phyloP scores from a whole-genome alignment of 2,113 vertebrate species.

The Eulacestoma nigropectus region DNA sequence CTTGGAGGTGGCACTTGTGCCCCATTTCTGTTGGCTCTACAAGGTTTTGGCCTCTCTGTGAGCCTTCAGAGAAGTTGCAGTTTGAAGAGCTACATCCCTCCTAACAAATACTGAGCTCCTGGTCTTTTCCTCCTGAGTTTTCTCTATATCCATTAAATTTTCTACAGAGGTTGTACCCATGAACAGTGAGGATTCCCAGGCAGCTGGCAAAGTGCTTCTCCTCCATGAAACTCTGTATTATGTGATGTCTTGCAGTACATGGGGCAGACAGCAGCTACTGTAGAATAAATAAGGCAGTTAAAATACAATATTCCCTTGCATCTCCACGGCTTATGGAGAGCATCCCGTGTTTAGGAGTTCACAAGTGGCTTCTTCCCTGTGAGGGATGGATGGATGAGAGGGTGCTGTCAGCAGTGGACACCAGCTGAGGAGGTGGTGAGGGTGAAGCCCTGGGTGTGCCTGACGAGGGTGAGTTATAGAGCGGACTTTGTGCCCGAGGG shows the following conservation, averaged over 20 bases:
- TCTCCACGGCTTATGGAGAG: not conserved
- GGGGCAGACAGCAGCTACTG: not conserved
- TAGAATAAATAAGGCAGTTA: not conserved
- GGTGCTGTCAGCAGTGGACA: not conserved
- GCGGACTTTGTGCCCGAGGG: not conserved
- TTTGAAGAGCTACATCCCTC: not conserved
- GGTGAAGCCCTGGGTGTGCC: not conserved
- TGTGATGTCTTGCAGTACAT: fast-evolving
- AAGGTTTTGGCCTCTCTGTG: not conserved
- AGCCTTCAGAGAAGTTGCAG: not conserved
- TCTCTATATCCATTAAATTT: not conserved
- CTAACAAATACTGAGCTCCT: not conserved
- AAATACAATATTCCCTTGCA: not conserved
- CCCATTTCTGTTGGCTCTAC: not conserved
- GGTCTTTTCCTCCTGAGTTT: not conserved
- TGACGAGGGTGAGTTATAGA: not conserved
- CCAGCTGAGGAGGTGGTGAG: not conserved
- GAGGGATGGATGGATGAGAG: not conserved
- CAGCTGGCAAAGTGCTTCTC: not conserved
- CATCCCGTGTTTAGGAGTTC: not conserved
- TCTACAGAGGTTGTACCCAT: not conserved
- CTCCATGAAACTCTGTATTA: not conserved
- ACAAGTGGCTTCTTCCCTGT: not conserved
- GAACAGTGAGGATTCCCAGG: not conserved
- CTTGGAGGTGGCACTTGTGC: not conserved